phyloP scores from a whole-genome alignment of 2,113 vertebrate genomes.

The Petromus typicus region DNA sequence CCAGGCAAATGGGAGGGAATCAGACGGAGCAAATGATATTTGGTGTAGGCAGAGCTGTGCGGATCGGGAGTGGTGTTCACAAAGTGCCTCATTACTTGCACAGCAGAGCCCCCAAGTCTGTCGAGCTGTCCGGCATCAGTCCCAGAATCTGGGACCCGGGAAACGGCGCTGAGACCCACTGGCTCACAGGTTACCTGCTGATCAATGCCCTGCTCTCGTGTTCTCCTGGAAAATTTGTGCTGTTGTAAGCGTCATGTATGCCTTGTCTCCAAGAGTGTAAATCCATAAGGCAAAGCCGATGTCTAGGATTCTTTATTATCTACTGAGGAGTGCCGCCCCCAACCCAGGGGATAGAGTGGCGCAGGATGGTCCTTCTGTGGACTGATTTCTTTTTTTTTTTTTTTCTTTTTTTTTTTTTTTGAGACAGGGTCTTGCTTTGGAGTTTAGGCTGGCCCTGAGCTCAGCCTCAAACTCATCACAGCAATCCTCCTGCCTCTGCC shows the following conservation, averaged over 20 bases:
- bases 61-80: neutral
- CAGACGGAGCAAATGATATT: neutral
- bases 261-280: constrained; percentile 17
- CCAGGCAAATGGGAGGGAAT: neutral
- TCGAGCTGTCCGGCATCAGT: neutral
- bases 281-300: constrained; percentile 11
- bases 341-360: neutral
- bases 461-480: too few species aligned
- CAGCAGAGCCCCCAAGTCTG: neutral
- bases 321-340: neutral
- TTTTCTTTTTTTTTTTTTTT: too few species aligned
- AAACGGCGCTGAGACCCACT: neutral
- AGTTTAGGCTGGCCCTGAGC: too few species aligned
- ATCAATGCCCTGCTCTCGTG: neutral
- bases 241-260: neutral
- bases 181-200: neutral
- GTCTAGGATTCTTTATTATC: neutral
- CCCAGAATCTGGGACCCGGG: neutral
- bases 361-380: neutral
- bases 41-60: neutral
- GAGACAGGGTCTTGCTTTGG: too few species aligned
- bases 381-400: constrained; percentile 7
- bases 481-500: too few species aligned
- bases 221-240: neutral
- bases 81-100: neutral